Evolutionary conservation across 2,888 invertebrate genomes (phyloP).

Genomic region (Corbicula japonica): DNA sequence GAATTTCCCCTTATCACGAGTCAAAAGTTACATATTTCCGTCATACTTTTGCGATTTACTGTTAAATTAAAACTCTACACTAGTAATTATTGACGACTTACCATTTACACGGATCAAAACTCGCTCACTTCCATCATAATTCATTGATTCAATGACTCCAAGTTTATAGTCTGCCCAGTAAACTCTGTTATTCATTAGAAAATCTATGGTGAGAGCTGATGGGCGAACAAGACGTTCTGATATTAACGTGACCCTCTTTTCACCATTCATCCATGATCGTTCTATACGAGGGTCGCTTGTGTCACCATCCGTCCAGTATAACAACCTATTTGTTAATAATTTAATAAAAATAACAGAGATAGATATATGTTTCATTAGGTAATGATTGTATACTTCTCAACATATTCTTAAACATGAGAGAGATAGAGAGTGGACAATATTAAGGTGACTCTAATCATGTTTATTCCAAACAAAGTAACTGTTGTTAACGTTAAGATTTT

Average conservation of each 20-base stretch:
- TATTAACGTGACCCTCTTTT: conserved; percentile 92
- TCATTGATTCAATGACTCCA: conserved; percentile 84
- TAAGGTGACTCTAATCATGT: no score
- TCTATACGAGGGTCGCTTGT: conserved; percentile 95
- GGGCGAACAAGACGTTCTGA: conserved; percentile 91
- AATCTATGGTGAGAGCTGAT: conserved; percentile 95
- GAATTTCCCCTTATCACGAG: no score
- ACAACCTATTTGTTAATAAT: no score
- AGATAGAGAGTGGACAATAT: no score
- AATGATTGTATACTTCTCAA: no score
- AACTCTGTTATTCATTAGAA: conserved; percentile 91
- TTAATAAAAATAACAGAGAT: no score
- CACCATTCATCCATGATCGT: conserved; percentile 98
- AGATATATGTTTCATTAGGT: no score
- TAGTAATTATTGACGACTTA: background rate
- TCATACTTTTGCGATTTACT: no score
- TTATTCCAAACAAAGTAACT: no score
- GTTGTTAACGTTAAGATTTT: no score
- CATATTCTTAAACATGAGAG: no score
- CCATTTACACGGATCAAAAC: conserved; percentile 67
- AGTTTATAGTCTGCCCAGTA: conserved; percentile 98
- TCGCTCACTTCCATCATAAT: conserved; percentile 83
- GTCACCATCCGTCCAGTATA: conserved; percentile 98
- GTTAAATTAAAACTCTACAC: background rate
- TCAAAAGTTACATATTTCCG: no score